Conservation (phyloP, 2,888 invertebrate genomes). For the Charanyca ferruginea region DNA sequence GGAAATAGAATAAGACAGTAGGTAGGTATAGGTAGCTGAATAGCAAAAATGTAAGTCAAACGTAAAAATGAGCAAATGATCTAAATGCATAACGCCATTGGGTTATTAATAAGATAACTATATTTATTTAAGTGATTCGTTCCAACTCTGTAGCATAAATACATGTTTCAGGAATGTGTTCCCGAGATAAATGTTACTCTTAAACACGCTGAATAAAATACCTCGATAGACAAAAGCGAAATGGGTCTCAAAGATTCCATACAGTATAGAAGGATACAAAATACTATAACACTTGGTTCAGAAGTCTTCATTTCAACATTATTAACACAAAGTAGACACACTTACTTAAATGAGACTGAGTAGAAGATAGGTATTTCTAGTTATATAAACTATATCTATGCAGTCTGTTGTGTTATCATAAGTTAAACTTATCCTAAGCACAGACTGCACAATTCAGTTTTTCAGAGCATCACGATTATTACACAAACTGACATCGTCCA, state of each 20-base stretch:
- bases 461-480: slow-evolving; percentile 38
- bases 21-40: no score
- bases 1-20: slow-evolving; percentile 41
- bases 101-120: slow-evolving; percentile 34
- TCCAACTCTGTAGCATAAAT: slow-evolving; percentile 24
- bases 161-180: slow-evolving; percentile 36
- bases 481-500: slow-evolving; percentile 39
- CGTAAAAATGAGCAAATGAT: slow-evolving; percentile 41
- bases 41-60: slow-evolving; percentile 36
- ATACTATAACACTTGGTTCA: slow-evolving; percentile 69
- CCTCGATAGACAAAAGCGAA: slow-evolving; percentile 51
- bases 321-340: slow-evolving; percentile 62
- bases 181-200: slow-evolving; percentile 39
- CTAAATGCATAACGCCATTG: slow-evolving; percentile 31
- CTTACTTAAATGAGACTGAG: slow-evolving; percentile 63
- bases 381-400: slow-evolving; percentile 67
- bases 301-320: slow-evolving; percentile 68
- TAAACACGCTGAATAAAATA: slow-evolving; percentile 31
- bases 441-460: slow-evolving; percentile 66
- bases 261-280: slow-evolving; percentile 62
- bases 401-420: slow-evolving; percentile 70
- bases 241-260: slow-evolving; percentile 64
- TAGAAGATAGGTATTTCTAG: slow-evolving; percentile 45
- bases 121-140: slow-evolving; percentile 46
- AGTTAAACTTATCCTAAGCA: slow-evolving; percentile 64